phyloP scores from a whole-genome alignment of 2,113 vertebrate species.

The Scophthalmus maximus region DNA sequence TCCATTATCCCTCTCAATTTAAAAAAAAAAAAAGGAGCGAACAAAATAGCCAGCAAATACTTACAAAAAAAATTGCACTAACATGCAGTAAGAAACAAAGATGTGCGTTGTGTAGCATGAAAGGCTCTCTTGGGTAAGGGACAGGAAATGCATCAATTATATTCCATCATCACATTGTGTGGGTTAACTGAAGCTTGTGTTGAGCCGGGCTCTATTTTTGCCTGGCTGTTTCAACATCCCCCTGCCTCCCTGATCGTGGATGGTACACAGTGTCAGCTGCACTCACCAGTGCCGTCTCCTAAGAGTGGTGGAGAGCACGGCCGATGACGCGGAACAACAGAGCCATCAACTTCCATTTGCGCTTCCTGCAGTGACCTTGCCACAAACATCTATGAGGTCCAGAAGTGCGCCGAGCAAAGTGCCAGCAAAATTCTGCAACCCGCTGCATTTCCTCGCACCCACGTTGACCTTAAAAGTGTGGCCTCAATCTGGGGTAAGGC shows the following conservation, averaged over 20 bases:
- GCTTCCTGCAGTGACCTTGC: constrained; percentile 76
- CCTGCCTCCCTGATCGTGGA: constrained; percentile 70
- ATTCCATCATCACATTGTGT: constrained; percentile 72
- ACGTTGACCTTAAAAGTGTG: constrained; percentile 78
- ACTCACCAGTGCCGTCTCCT: constrained; percentile 65
- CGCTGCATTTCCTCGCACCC: constrained; percentile 73
- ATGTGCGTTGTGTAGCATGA: constrained; percentile 46
- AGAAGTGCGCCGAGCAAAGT: constrained; percentile 62
- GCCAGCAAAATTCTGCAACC: constrained; percentile 75
- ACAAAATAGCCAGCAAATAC: constrained; percentile 27
- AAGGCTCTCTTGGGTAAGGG: constrained; percentile 56
- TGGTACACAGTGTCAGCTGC: constrained; percentile 70
- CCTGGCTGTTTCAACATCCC: constrained; percentile 34
- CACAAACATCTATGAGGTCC: constrained; percentile 71
- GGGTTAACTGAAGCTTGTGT: constrained; percentile 82
- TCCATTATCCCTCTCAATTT: constrained; percentile 59
- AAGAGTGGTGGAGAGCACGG: constrained; percentile 64
- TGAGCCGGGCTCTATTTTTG: constrained; percentile 54
- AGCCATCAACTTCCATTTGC: constrained; percentile 80
- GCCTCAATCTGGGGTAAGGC: constrained; percentile 64
- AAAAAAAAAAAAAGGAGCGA: constrained; percentile 38
- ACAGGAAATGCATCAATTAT: constrained; percentile 66
- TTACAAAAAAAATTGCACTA: constrained; percentile 41
- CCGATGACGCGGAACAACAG: constrained; percentile 78
- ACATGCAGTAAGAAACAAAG: constrained; percentile 33